Evolutionary conservation across 2,888 invertebrate genomes (phyloP), one percentile per base, ranked within the genome.

Genomic region (Lamproptera curius): DNA sequence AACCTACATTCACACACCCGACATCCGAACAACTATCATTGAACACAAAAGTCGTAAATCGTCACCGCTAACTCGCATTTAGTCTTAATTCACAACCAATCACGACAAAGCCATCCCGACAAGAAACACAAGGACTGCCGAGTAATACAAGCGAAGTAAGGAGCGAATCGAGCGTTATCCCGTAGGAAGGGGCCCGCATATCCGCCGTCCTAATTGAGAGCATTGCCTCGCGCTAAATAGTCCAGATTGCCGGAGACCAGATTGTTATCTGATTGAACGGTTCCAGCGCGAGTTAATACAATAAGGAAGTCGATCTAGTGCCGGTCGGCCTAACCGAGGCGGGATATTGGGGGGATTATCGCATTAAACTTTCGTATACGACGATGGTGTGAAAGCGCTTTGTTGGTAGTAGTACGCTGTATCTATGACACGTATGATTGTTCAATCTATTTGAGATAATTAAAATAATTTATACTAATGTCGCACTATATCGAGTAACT

Each of bases 201-300:
- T 84, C 83, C 85, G 75, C 73, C 67, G 66, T 69, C 82, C 83
- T 87, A 87, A 86, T 87, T 86, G 85, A 84, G 69, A 71, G 75
- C 72, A 80, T 80, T 75, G 76, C 73, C 65, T 62, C 75, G 85
- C 84, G 86, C 85, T 87, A 87, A 87, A 87, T 86, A 87, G 85
- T 86, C 71, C 67, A 73, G 81, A 79, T 77, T 77, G 56, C 67
- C 70, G 70, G 65, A 71, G 57, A 44, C 40, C 52, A 54, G 75
- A 79, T 77, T 74, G 79, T 81, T 78, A 79, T 80, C 83, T 76
- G 83, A 82, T 84, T 80, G 78, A 74, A 70, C 70, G 71, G 68
- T 73, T 70, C 70, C 67, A 69, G 71, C 65, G 67, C 57, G 62
- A 61, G 63, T 60, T 77, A 76, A 82, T 71, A 64, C 73, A 84